Evolutionary conservation across 2,888 invertebrate genomes (phyloP).

Genomic region (Limnephilus rhombicus): DNA sequence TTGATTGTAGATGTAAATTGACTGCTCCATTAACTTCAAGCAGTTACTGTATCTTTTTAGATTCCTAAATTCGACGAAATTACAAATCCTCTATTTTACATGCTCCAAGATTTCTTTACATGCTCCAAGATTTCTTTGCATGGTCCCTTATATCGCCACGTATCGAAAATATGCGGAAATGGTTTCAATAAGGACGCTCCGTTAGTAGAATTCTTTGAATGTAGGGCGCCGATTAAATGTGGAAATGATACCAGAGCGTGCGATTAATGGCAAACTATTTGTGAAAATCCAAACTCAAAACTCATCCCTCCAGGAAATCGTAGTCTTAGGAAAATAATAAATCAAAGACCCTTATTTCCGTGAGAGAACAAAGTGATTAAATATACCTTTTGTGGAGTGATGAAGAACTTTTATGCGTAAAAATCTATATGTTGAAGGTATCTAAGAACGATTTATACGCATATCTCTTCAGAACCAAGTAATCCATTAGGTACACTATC

Average conservation of each 20-base stretch:
- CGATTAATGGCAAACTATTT: not conserved
- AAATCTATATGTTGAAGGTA: not conserved
- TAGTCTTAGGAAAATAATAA: not conserved
- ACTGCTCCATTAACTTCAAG: not conserved
- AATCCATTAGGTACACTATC: not conserved
- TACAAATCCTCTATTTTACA: not conserved
- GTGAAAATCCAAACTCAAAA: not conserved
- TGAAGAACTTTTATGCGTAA: not conserved
- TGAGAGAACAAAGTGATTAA: not conserved
- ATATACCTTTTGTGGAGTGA: not conserved
- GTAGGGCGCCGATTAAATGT: not conserved
- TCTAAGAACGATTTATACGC: not conserved
- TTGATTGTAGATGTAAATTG: too few species aligned
- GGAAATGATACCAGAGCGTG: not conserved
- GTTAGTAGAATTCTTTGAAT: not conserved
- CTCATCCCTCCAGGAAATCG: not conserved
- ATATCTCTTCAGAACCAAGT: not conserved
- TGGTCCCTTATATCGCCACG: constrained; percentile 18
- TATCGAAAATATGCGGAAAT: constrained; percentile 40
- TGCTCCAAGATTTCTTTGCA: not conserved
- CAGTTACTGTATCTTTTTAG: not conserved
- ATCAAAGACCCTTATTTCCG: not conserved
- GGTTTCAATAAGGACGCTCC: not conserved
- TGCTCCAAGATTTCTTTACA: not conserved
- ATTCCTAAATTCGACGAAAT: not conserved